Base-by-base conservation (phyloP, 1,140 invertebrate genomes). In the Camponotus floridanus region DNA sequence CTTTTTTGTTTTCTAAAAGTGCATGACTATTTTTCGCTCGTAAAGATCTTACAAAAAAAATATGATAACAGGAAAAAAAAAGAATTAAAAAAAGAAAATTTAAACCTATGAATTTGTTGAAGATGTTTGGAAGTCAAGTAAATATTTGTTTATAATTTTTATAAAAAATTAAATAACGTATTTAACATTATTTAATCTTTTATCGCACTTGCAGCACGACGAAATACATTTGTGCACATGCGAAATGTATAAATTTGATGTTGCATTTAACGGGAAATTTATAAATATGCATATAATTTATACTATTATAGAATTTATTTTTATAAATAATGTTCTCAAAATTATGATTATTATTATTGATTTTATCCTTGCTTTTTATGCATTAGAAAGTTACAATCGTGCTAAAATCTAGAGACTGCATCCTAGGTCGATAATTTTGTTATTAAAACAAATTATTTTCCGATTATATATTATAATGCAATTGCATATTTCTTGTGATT, bases 351-450 rank as follows among this genome's bases (percentile, higher is more conserved):
- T 11, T 33, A 4, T 31, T n/a, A 31, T 9, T n/a, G n/a, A 7
- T 45, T 42, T 73, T 33, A 51, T 51, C 15, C 26, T 55, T 36
- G 18, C 21, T n/a, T 31, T n/a, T 11, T 18, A 18, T 57, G 39
- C 31, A 18, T 74, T 5, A 51, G 11, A 39, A 55, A 83, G 48
- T 83, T 61, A 36, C 8, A 15, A 83, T 31, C 13, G 7, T 55
- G 51, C 6, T 83, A 71, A 51, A 51, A 71, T 81, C 15, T 65
- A 26, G 51, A 8, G 5, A 18, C 26, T 61, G 39, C 79, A 83
- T 83, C 39, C 13, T 74, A 45, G 13, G 55, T 83, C 68, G 79
- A 83, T 83, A 83, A 83, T 83, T 74, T 83, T 6, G 18, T 31
- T 36, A 8, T 57, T 61, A 36, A 36, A 39, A 61, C 6, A 21